Conservation (phyloP, 1,140 invertebrate species). For the Dreissena rostriformis region DNA sequence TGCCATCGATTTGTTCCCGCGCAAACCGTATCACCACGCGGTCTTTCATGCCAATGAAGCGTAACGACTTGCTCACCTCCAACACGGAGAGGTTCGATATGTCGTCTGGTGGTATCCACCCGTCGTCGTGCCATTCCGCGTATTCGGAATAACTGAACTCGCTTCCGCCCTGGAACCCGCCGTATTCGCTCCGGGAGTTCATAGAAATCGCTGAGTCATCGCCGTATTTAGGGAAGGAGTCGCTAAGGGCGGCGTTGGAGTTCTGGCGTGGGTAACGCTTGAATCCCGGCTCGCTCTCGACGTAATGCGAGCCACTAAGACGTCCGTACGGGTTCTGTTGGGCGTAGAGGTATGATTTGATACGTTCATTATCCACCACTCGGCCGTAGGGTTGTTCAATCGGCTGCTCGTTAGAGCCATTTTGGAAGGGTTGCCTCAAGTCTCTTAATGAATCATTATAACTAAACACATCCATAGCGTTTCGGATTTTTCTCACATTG, state of each 20-base stretch:
- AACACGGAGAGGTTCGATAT: slow-evolving; percentile 69
- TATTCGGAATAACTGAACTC: slow-evolving; percentile 74
- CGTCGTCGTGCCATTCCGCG: slow-evolving; percentile 67
- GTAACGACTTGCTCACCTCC: slow-evolving; percentile 74
- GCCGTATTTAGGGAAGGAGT: slow-evolving; percentile 63
- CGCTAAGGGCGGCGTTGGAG: slow-evolving; percentile 66
- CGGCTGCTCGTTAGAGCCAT: not conserved
- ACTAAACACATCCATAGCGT: slow-evolving; percentile 70
- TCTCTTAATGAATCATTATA: slow-evolving; percentile 67
- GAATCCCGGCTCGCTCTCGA: slow-evolving; percentile 68
- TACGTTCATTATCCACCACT: slow-evolving; percentile 40
- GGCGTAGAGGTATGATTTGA: slow-evolving; percentile 48
- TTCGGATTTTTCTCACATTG: slow-evolving; percentile 67
- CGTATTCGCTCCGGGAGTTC: slow-evolving; percentile 72
- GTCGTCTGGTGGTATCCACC: slow-evolving; percentile 73
- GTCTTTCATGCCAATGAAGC: slow-evolving; percentile 79
- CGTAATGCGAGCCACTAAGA: slow-evolving; percentile 45
- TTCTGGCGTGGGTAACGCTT: slow-evolving; percentile 60
- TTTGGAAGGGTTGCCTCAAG: slow-evolving; percentile 50
- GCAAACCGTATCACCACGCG: slow-evolving; percentile 74
- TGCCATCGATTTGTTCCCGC: slow-evolving; percentile 79
- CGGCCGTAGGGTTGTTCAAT: slow-evolving; percentile 37
- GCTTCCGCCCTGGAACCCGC: slow-evolving; percentile 70
- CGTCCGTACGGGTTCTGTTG: slow-evolving; percentile 23
- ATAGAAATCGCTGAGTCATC: slow-evolving; percentile 77